Conservation (phyloP, 2,888 invertebrate species). For the Pachydiplax longipennis region DNA sequence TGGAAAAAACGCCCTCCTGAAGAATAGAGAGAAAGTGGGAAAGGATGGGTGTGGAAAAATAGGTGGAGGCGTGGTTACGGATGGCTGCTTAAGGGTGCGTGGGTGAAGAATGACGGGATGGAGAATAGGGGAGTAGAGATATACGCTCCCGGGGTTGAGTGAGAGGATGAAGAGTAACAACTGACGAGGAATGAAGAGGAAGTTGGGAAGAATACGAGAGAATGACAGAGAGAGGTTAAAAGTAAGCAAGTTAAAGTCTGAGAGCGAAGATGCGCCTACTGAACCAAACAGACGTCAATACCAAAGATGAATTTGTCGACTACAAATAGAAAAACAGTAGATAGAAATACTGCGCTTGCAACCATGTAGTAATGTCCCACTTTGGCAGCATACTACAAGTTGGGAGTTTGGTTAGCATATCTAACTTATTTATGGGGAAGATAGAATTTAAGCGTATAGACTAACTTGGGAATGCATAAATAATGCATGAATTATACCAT, state of each 20-base stretch:
- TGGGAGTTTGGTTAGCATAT: too few relatives aligned
- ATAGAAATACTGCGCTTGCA: too few relatives aligned
- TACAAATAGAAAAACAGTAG: background rate
- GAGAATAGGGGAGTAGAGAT: background rate
- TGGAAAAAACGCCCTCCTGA: background rate
- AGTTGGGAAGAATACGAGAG: background rate
- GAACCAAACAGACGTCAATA: background rate
- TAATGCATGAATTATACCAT: too few relatives aligned
- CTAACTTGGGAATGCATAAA: too few relatives aligned
- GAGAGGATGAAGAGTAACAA: background rate
- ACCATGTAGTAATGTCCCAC: too few relatives aligned
- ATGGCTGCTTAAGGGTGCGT: slow-evolving; percentile 42
- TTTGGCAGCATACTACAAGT: too few relatives aligned
- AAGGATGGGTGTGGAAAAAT: slow-evolving; percentile 12
- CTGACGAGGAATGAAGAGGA: background rate
- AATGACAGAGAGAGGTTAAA: background rate
- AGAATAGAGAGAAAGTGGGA: background rate
- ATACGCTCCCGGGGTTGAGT: background rate
- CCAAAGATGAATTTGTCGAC: background rate
- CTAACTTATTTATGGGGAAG: too few relatives aligned
- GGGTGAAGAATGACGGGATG: slow-evolving; percentile 28
- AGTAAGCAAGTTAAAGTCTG: background rate
- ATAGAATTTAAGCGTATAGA: too few relatives aligned
- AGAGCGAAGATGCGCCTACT: background rate
- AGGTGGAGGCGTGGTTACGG: slow-evolving; percentile 41